A percentile compares a stretch with the other conserved stretches of the same genome.
phyloP scores from a whole-genome alignment of 37 sponge, comb jelly and placozoan species.

The Oopsacas minuta region DNA sequence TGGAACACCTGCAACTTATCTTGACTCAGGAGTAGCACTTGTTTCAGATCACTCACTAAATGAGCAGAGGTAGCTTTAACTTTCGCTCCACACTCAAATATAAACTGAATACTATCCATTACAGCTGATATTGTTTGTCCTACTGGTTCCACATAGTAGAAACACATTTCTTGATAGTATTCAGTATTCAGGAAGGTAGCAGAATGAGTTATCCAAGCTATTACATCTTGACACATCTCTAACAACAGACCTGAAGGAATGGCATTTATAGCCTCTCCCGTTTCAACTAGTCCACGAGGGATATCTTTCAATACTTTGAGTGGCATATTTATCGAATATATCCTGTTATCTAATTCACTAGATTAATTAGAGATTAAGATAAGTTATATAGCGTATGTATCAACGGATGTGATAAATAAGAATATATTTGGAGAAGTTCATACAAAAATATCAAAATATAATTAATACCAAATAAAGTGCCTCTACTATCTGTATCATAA shows the following conservation, averaged over 20 bases:
- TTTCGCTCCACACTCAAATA: neutral
- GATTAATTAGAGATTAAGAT: too few relatives aligned
- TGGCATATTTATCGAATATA: too few relatives aligned
- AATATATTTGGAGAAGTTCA: too few relatives aligned
- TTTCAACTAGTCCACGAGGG: neutral
- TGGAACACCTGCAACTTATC: neutral
- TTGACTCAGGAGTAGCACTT: neutral
- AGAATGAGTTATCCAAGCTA: neutral
- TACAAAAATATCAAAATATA: too few relatives aligned
- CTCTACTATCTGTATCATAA: too few relatives aligned
- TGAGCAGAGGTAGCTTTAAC: neutral
- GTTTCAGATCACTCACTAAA: neutral
- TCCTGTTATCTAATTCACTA: too few relatives aligned
- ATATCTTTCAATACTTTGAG: neutral
- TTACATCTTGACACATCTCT: conserved; percentile 1
- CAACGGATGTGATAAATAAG: too few relatives aligned
- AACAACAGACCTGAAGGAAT: neutral
- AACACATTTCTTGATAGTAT: neutral
- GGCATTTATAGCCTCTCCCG: neutral
- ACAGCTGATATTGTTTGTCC: neutral
- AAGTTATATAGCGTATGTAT: too few relatives aligned
- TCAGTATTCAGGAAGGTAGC: conserved; percentile 4
- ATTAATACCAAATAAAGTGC: too few relatives aligned
- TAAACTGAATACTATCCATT: neutral
- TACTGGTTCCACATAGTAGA: neutral